A percentile compares a stretch with the other conserved stretches of the same genome.
Evolutionary conservation across 2,113 vertebrate species (phyloP).

Genomic region (Ondatra zibethicus): DNA sequence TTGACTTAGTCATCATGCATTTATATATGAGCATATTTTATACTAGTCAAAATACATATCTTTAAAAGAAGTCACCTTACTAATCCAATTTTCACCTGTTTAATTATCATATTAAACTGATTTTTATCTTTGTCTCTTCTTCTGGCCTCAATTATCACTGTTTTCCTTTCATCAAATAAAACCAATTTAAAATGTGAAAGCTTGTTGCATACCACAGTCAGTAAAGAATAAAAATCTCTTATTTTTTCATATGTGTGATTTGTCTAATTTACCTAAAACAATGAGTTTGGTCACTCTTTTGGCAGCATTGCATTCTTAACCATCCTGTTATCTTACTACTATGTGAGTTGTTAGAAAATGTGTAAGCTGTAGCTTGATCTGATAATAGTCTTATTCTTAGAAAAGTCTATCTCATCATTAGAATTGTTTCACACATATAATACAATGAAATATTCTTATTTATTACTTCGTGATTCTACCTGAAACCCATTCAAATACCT

Average conservation of each 20-base stretch:
- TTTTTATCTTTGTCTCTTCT: constrained; percentile 53
- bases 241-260: not conserved
- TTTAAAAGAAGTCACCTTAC: not conserved
- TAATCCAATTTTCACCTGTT: constrained; percentile 69
- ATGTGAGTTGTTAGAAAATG: not conserved
- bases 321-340: not conserved
- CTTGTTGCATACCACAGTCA: not conserved
- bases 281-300: not conserved
- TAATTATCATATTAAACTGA: constrained; percentile 51
- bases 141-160: constrained; percentile 61
- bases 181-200: constrained; percentile 24
- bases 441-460: not conserved
- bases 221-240: not conserved
- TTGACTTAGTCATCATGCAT: not conserved
- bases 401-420: not conserved
- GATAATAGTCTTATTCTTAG: not conserved
- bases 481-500: not conserved
- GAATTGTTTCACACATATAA: not conserved
- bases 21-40: not conserved
- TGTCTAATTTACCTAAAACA: not conserved
- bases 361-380: not conserved
- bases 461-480: not conserved
- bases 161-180: constrained; percentile 28
- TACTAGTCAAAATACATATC: constrained; percentile 29
- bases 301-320: not conserved